phyloP scores from a whole-genome alignment of 2,113 vertebrate species.

The Chrysemys picta region DNA sequence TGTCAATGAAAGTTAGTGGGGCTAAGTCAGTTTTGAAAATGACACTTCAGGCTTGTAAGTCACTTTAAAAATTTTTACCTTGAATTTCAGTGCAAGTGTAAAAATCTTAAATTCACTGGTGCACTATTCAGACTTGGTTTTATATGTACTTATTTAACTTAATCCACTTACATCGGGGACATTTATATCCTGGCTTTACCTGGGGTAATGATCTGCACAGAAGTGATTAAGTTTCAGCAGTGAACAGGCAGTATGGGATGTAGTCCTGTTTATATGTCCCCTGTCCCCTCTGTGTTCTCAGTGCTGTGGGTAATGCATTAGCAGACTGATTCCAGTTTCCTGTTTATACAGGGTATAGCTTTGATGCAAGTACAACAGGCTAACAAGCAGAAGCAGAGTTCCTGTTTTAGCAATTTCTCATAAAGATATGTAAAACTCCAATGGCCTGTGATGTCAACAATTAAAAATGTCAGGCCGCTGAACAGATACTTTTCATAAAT shows the following conservation, averaged over 20 bases:
- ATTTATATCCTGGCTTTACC: background rate
- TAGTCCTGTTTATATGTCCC: slow-evolving; percentile 43
- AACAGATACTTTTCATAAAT: slow-evolving; percentile 32
- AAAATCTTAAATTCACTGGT: background rate
- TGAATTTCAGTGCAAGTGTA: background rate
- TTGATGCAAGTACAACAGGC: slow-evolving; percentile 63
- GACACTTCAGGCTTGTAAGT: background rate
- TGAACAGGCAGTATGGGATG: slow-evolving; percentile 50
- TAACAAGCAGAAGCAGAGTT: slow-evolving; percentile 63
- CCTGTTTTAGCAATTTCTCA: slow-evolving; percentile 68
- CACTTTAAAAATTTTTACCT: background rate
- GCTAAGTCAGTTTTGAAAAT: background rate
- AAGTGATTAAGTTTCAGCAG: slow-evolving; percentile 14
- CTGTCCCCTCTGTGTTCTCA: slow-evolving; percentile 52
- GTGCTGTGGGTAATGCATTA: slow-evolving; percentile 60
- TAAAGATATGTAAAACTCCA: slow-evolving; percentile 53
- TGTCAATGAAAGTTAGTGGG: background rate
- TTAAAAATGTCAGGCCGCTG: background rate
- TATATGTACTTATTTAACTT: background rate
- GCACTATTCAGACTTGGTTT: background rate
- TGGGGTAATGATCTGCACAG: background rate
- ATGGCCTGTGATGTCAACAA: slow-evolving; percentile 58
- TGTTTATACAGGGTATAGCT: slow-evolving; percentile 71
- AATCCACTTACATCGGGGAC: background rate
- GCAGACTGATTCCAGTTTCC: slow-evolving; percentile 67